Percentiles rank a stretch among this genome's conserved stretches.
Conservation (phyloP, 2,888 invertebrate species). For the Elysia crispata region DNA sequence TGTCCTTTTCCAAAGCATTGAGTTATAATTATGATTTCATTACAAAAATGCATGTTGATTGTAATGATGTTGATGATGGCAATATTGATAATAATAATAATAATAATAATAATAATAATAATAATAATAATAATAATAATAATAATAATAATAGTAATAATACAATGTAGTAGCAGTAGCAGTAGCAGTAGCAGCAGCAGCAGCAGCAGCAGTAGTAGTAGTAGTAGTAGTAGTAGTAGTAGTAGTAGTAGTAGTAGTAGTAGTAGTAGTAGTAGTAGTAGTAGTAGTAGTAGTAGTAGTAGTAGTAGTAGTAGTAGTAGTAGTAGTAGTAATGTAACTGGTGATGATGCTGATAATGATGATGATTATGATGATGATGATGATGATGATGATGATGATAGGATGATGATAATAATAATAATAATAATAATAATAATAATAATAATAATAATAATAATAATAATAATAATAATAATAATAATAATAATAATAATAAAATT, state of each 20-base stretch:
- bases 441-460: background rate
- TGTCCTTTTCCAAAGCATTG: too few relatives aligned
- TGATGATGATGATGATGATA: slow-evolving; percentile 19
- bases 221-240: background rate
- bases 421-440: background rate
- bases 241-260: slow-evolving; percentile 10
- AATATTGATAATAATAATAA: background rate
- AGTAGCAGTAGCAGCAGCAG: background rate
- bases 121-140: background rate
- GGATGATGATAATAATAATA: background rate
- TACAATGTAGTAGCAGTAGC: too few relatives aligned
- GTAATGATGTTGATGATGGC: too few relatives aligned
- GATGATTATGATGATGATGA: slow-evolving; percentile 10
- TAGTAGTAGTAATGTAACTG: background rate
- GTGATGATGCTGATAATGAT: background rate
- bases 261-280: slow-evolving; percentile 7
- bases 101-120: background rate
- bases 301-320: slow-evolving; percentile 4
- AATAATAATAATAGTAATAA: background rate
- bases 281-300: slow-evolving; percentile 1
- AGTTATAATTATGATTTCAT: too few relatives aligned
- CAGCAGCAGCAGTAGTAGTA: background rate
- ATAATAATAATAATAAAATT: background rate
- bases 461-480: background rate
- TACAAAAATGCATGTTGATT: too few relatives aligned